phyloP scores from a whole-genome alignment of 2,113 vertebrate genomes.

The Gasterosteus nipponicus region DNA sequence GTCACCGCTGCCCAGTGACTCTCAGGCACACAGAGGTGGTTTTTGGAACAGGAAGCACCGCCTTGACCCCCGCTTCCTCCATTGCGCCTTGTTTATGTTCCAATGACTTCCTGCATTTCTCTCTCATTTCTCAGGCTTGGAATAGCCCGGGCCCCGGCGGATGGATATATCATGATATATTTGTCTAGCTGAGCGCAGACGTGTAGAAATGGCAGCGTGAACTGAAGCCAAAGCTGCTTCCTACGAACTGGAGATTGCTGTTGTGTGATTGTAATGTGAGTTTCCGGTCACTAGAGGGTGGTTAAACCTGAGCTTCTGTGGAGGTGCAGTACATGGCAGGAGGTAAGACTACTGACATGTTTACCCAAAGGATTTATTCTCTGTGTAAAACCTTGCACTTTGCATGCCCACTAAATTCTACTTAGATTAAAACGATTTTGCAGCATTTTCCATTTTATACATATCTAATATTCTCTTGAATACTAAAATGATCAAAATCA shows the following conservation, averaged over 20 bases:
- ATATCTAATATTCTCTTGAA: not conserved
- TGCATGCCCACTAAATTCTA: not conserved
- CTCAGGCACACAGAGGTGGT: conserved; percentile 57
- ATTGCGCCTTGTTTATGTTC: conserved; percentile 80
- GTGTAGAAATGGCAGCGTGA: conserved; percentile 12
- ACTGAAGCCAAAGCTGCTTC: conserved; percentile 35
- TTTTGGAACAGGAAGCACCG: conserved; percentile 80
- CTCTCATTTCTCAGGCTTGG: conserved; percentile 70
- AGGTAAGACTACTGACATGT: conserved; percentile 50
- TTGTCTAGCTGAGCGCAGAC: conserved; percentile 37
- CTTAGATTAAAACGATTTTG: not conserved
- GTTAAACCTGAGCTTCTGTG: conserved; percentile 58
- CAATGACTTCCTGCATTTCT: conserved; percentile 81
- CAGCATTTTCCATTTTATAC: not conserved
- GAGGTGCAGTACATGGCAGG: conserved; percentile 23
- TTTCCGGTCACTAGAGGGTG: conserved; percentile 77
- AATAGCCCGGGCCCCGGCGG: conserved; percentile 42
- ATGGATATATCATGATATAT: conserved; percentile 54
- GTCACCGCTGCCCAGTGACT: conserved; percentile 28
- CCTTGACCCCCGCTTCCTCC: conserved; percentile 82
- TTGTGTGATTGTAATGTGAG: conserved; percentile 47
- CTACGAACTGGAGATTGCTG: conserved; percentile 20
- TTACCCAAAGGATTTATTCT: conserved; percentile 6
- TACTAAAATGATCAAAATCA: not conserved
- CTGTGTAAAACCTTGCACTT: conserved; percentile 6